phyloP scores from a whole-genome alignment of 1,140 invertebrate genomes.

The Zophobas morio region DNA sequence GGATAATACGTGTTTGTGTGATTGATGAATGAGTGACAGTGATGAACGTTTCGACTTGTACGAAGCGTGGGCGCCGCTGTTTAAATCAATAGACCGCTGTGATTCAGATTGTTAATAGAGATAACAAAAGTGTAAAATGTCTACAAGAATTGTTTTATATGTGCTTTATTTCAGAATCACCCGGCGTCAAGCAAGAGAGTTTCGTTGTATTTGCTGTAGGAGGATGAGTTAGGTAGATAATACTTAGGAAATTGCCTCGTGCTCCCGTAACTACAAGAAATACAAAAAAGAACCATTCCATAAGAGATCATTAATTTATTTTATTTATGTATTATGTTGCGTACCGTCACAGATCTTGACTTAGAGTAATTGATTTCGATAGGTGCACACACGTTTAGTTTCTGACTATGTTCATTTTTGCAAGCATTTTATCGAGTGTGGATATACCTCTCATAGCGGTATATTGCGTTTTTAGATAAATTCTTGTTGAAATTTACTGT shows the following conservation, averaged over 20 bases:
- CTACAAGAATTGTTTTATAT: conserved; percentile 11
- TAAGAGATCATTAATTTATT: conserved; percentile 38
- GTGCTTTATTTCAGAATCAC: conserved; percentile 1
- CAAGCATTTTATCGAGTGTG: conserved; percentile 46
- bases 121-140: conserved; percentile 19
- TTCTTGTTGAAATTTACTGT: conserved; percentile 59
- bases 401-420: conserved; percentile 49
- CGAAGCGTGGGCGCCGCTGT: background rate
- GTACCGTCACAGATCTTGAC: conserved; percentile 23
- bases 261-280: conserved; percentile 21
- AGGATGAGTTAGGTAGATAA: conserved; percentile 17
- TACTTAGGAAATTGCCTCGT: conserved; percentile 34
- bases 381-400: conserved; percentile 43
- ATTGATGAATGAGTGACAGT: background rate
- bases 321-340: conserved; percentile 31
- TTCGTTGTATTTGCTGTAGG: conserved; percentile 26
- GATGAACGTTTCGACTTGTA: no score
- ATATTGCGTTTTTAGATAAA: conserved; percentile 51
- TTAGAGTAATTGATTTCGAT: conserved; percentile 29
- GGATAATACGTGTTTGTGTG: background rate
- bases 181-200: background rate
- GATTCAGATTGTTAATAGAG: conserved; percentile 29
- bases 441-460: conserved; percentile 45
- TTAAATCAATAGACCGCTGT: conserved; percentile 24
- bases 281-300: conserved; percentile 35